Base-by-base conservation (phyloP, 53 echinoderm and acorn worm genomes). In the Astropecten irregularis region DNA sequence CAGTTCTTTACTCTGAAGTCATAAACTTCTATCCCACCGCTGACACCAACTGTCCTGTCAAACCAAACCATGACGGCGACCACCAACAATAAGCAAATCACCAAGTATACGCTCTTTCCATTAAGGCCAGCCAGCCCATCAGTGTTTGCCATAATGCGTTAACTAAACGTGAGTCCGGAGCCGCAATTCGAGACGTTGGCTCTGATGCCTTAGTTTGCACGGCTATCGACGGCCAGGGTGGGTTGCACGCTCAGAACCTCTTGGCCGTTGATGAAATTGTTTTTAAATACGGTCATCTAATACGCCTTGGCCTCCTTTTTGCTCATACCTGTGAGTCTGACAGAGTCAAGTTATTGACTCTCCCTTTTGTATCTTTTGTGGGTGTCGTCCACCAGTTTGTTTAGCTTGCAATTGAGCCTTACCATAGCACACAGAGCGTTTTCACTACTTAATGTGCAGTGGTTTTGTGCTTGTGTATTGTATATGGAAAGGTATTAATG, bases 311-410 rank as follows among this genome's bases (percentile, higher is more conserved):
- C 47, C 42, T 40, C 44, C 8, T 47, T 55, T 15, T 79, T n/a
- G n/a, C n/a, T n/a, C n/a, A n/a, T n/a, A n/a, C n/a, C 9, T 11
- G 8, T 5, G 40, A 35, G 15, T 39, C 3, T 53, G 56, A 11
- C 57, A 25, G 76, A 26, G 76, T 58, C n/a, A 61, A 62, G 61
- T 79, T 62, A 48, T 79, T 79, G 79, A 79, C 79, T 62, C 47
- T 79, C 20, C 14, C 47, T 18, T 79, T 49, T 79, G 79, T 79
- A 31, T 57, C 76, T 54, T 53, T 73, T 76, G 57, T 76, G 23
- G 39, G n/a, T n/a, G n/a, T n/a, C n/a, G n/a, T n/a, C n/a, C n/a
- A n/a, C n/a, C n/a, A n/a, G n/a, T n/a, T n/a, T n/a, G n/a, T n/a
- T n/a, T n/a, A n/a, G n/a, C n/a, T n/a, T n/a, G n/a, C n/a, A n/a